phyloP scores from a whole-genome alignment of 2,888 invertebrate species.

The Cryptocephalus moraei region DNA sequence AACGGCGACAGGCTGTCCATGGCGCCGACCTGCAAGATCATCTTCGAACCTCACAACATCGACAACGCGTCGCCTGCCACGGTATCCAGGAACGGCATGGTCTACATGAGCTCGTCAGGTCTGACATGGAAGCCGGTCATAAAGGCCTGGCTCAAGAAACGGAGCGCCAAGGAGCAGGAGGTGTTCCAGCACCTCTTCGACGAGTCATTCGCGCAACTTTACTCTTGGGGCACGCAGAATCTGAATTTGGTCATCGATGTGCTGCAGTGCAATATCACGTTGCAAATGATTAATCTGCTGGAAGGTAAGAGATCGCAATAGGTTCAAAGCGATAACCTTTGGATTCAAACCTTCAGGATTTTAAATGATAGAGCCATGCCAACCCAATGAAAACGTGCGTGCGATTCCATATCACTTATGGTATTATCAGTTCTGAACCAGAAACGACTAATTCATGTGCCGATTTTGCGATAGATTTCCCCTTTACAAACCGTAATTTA shows the following conservation, averaged over 20 bases:
- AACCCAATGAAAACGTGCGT: no score
- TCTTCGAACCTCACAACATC: conserved; percentile 95
- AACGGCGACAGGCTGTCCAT: conserved; percentile 92
- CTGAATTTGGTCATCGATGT: conserved; percentile 74
- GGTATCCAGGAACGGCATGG: conserved; percentile 61
- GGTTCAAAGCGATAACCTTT: no score
- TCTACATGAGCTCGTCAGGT: conserved; percentile 95
- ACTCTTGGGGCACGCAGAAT: conserved; percentile 78
- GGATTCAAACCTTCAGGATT: no score
- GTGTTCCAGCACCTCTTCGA: conserved; percentile 68
- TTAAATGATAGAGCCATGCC: no score
- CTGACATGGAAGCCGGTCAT: conserved; percentile 88
- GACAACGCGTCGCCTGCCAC: conserved; percentile 97
- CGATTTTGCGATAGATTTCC: no score
- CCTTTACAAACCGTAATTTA: no score
- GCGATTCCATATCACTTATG: no score
- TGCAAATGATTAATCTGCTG: conserved; percentile 73
- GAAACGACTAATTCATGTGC: no score
- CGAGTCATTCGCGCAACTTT: conserved; percentile 60
- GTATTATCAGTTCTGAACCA: no score
- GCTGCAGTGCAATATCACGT: conserved; percentile 81
- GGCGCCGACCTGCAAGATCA: conserved; percentile 89
- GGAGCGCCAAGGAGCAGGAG: conserved; percentile 44
- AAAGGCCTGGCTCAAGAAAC: conserved; percentile 69
- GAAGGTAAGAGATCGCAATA: conserved; percentile 44